Conservation (phyloP, 1,140 invertebrate genomes). For the Onthophagus taurus region DNA sequence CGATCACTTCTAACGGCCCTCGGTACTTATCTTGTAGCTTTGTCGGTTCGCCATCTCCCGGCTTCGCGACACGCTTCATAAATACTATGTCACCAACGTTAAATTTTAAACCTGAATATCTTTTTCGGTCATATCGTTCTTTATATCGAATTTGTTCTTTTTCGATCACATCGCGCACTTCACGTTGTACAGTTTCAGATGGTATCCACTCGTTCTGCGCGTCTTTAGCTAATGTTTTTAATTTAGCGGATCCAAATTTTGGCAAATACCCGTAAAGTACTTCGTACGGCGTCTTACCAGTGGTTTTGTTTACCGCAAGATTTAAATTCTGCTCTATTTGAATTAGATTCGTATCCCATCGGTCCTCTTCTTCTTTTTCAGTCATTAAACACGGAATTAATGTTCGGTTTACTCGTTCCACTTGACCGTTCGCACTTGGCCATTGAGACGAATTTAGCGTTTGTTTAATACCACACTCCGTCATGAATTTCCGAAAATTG, state of each 20-base stretch:
- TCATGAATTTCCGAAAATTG: background rate
- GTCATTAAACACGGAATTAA: slow-evolving; percentile 1
- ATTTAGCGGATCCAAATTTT: too few species aligned
- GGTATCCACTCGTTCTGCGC: too few species aligned
- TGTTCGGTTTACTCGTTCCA: slow-evolving; percentile 1
- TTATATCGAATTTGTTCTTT: slow-evolving; percentile 1
- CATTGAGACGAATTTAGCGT: slow-evolving; percentile 1
- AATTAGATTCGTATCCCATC: background rate
- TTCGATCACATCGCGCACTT: background rate
- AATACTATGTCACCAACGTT: background rate
- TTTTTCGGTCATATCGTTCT: background rate
- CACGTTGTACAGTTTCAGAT: background rate
- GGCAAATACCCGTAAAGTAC: slow-evolving; percentile 5
- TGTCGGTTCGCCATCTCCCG: background rate
- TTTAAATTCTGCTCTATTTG: background rate
- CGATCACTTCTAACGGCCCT: slow-evolving; percentile 6
- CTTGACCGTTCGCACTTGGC: background rate
- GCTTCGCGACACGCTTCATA: background rate
- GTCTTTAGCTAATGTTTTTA: too few species aligned
- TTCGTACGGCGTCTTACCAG: background rate
- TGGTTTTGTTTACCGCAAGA: background rate
- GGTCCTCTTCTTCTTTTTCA: background rate
- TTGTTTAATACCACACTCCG: background rate
- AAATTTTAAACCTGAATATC: slow-evolving; percentile 2
- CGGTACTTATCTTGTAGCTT: background rate